Base-by-base conservation (phyloP, 2,888 invertebrate species). In the Agrotis exclamationis region DNA sequence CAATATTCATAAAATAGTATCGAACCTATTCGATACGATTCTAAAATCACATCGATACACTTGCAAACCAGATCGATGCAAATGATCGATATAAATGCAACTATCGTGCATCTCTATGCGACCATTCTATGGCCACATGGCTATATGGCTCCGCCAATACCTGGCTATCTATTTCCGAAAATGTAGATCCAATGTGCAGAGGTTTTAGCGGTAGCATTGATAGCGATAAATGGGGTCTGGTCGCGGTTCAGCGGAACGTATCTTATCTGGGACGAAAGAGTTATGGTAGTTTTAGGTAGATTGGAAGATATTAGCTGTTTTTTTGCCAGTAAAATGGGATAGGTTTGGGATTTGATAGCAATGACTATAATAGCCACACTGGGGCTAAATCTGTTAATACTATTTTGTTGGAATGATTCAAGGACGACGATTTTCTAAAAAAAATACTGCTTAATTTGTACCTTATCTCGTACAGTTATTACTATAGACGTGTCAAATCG, bases 151-250 rank as follows among this genome's bases (percentile, higher is more conserved):
- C 80, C 75, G 67, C 65, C 80, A 65, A 76, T 76, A 74, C 63
- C 69, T 59, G 67, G 70, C 68, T 65, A 75, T 83, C 74, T 75
- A 74, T 85, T 83, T 70, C 72, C 77, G 65, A 82, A 72, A 85
- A 75, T 75, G 76, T 72, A 76, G 74, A 80, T 78, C 56, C 82
- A 47, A 69, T 68, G 76, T 56, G 77, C 48, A 57, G 67, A 62
- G 57, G 63, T 62, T 67, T 68, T 65, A 58, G 39, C 39, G 71
- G 71, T 62, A 33, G 28, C 60, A 56, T 68, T 68, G 76, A 65
- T 63, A 72, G 72, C 72, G 72, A 72, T 68, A 68, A 80, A 74
- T 79, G 69, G 74, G 59, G 50, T 28, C 20, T 22, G 44, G 24
- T 22, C 58, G 44, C 20, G 47, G 70, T 70, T 76, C 48, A 53